These are phyloP conservation scores for Notarius lentiginosus DNA, from an alignment of 2,113 vertebrate genomes.

Conservation along the genomic window DNA sequence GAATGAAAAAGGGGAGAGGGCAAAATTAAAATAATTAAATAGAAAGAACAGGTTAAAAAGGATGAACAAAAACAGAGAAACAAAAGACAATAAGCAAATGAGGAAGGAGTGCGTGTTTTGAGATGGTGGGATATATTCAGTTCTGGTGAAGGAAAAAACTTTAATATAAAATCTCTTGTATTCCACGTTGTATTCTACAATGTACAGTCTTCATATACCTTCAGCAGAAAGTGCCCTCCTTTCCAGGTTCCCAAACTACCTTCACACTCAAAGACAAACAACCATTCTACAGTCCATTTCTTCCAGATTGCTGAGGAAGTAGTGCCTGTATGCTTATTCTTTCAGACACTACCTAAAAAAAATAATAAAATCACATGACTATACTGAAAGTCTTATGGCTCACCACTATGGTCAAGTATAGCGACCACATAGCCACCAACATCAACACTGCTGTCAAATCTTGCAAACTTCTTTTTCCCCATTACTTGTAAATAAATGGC, in stretches of 20 bases:
- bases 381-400: background rate
- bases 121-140: background rate
- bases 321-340: background rate
- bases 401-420: background rate
- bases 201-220: too few relatives aligned
- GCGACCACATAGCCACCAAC: background rate
- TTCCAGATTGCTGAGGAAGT: background rate
- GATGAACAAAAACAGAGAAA: slow-evolving; percentile 9
- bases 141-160: background rate
- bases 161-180: background rate
- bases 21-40: background rate
- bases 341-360: background rate
- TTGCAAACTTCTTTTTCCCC: background rate
- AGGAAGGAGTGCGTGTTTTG: background rate
- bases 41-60: background rate
- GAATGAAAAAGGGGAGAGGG: background rate
- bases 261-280: background rate
- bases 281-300: background rate
- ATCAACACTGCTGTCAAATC: background rate
- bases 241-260: background rate
- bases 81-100: background rate
- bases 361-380: too few relatives aligned
- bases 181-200: background rate
- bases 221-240: background rate
- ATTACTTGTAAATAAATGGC: background rate